A percentile compares a stretch with the other conserved stretches of the same genome.
These are phyloP conservation scores for Polydrusus tereticollis DNA, from an alignment of 2,888 invertebrate species.

Conservation along the genomic window DNA sequence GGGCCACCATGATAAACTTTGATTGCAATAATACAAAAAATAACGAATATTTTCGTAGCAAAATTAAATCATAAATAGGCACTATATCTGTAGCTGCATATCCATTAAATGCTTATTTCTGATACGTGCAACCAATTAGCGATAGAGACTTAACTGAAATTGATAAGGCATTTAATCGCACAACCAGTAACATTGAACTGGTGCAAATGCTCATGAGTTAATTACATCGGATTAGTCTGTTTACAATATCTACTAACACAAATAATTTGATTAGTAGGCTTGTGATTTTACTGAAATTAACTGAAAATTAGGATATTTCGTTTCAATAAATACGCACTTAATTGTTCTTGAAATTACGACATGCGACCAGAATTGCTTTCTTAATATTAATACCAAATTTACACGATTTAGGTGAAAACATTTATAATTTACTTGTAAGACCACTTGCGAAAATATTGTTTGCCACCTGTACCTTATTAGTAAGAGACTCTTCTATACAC, in stretches of 20 bases:
- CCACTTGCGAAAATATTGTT: too few species aligned
- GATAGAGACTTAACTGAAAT: background rate
- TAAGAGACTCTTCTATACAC: too few species aligned
- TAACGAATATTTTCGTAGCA: too few species aligned
- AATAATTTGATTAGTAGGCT: background rate
- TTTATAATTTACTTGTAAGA: too few species aligned
- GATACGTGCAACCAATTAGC: background rate
- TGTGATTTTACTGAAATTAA: background rate
- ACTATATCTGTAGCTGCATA: background rate
- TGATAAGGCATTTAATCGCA: conserved; percentile 1
- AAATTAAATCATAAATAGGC: too few species aligned
- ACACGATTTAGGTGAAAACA: too few species aligned
- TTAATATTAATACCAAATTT: too few species aligned
- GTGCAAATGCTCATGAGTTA: background rate
- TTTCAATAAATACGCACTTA: background rate
- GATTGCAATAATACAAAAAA: too few species aligned
- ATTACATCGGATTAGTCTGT: conserved; percentile 1
- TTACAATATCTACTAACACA: background rate
- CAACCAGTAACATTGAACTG: background rate
- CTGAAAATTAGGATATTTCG: background rate
- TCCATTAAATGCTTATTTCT: background rate
- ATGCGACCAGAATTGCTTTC: background rate
- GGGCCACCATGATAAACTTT: too few species aligned
- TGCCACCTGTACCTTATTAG: too few species aligned
- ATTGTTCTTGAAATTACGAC: too few species aligned